Base-by-base conservation (phyloP, 1,140 invertebrate genomes). In the Fopius arisanus region DNA sequence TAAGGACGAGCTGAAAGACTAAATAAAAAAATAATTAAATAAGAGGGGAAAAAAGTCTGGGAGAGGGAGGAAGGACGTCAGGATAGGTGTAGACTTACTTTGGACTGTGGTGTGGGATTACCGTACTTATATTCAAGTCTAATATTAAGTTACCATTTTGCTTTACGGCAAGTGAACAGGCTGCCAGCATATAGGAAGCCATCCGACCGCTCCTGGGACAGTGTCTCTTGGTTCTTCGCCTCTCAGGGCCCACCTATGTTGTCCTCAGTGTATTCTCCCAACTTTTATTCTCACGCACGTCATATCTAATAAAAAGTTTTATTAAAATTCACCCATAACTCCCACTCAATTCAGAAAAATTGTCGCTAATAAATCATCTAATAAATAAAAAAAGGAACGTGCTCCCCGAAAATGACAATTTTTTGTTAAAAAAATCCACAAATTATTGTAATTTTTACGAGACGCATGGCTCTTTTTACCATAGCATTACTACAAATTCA, bases 91-190 rank as follows among this genome's bases (percentile, higher is more conserved):
- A 87, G 87, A 75, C 84, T 87, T 88, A 88, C 87, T 87, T 86
- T 83, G 77, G 82, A 87, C 80, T 80, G 78, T 80, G 86, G 86
- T 88, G 80, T 88, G 86, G 86, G 78, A 88, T 88, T 88, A 88
- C 87, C 84, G 82, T 86, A 86, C 85, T 86, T 86, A 86, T 86
- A 87, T 87, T 87, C 86, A 86, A 82, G 79, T 84, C 83, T 84
- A 86, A 87, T 87, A 87, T 88, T 88, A 84, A 86, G 84, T 88
- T 88, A 88, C 87, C 86, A 83, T 86, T 88, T 87, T 86, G 84
- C 85, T 88, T 88, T 87, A 87, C 86, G 87, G 81, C 86, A 87
- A 87, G 84, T 87, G 87, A 88, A 88, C 86, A 88, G 84, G 81
- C 82, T 84, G 86, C 86, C 87, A 82, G 87, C 86, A 88, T 88